Base-by-base conservation (phyloP, 2,113 vertebrate genomes). In the Gobio gobio region DNA sequence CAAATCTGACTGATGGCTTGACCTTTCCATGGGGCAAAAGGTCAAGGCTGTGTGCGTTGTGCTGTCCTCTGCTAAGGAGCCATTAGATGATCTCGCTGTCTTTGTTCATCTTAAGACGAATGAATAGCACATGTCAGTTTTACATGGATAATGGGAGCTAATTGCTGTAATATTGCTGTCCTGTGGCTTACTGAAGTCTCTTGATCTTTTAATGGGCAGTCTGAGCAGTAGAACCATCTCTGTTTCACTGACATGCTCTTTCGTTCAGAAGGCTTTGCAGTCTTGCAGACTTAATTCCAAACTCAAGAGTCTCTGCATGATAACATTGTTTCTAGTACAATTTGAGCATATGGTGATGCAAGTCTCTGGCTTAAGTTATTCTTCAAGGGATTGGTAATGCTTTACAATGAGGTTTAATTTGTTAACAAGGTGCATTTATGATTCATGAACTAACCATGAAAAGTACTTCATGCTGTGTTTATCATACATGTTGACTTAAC, bases 11-110 rank as follows among this genome's bases (percentile, higher is more conserved):
- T 63, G 70, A 77, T 78, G 45, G 29, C 26, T 40, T 88, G 83
- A 86, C 83, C 87, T 74, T 83, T 86, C n/a, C 13, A 78, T 18
- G 56, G 83, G 82, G 70, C 14, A 64, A 73, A 70, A 45, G 74
- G 80, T 78, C 66, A 47, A 20, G 72, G 40, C 6, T 51, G 83
- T 16, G n/a, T 36, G 76, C 68, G 83, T 26, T 8, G 51, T 61
- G 20, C 20, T 6, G 74, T 14, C 58, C 40, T 51, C 20, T 85
- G 73, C 64, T 85, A 49, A 58, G 72, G 16, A 66, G 54, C 47
- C 43, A 76, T 84, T 68, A 77, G 40, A 78, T 58, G 26, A 54
- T 36, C 63, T 82, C 1, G 33, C 43, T 40, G 20, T 87, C 14
- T 47, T 66, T 79, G 33, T 76, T 77, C 26, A 70, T 49, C 78